Conservation (phyloP, 2,797 vertebrate genomes). For the Synanceia verrucosa region DNA sequence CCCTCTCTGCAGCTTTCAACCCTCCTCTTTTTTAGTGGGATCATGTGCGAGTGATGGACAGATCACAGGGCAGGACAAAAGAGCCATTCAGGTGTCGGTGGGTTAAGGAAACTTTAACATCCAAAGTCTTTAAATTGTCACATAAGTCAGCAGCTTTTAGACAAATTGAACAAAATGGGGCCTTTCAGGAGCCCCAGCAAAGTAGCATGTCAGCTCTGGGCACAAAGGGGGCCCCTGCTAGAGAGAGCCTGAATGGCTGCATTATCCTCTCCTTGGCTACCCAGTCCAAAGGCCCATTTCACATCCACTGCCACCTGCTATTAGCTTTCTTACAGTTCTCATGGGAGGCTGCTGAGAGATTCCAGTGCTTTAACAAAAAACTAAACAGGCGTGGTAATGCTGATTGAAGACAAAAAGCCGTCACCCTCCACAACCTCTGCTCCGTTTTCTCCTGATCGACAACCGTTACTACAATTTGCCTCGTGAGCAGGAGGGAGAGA, state of each 20-base stretch:
- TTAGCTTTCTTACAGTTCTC: slow-evolving; percentile 85
- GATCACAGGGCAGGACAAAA: slow-evolving; percentile 70
- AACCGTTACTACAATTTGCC: slow-evolving; percentile 79
- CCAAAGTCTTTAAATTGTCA: slow-evolving; percentile 84
- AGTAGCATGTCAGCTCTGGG: slow-evolving; percentile 77
- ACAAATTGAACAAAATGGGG: slow-evolving; percentile 87
- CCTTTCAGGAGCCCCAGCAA: slow-evolving; percentile 79
- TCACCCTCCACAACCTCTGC: slow-evolving; percentile 64
- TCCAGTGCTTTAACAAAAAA: slow-evolving; percentile 78
- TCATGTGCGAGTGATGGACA: slow-evolving; percentile 69
- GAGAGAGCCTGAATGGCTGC: slow-evolving; percentile 81
- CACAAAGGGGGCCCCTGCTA: slow-evolving; percentile 83
- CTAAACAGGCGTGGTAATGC: slow-evolving; percentile 79
- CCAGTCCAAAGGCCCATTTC: slow-evolving; percentile 81
- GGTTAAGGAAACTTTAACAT: slow-evolving; percentile 85
- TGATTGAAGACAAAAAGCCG: slow-evolving; percentile 77
- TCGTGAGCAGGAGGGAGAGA: slow-evolving; percentile 54
- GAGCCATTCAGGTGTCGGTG: slow-evolving; percentile 61
- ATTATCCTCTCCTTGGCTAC: slow-evolving; percentile 80
- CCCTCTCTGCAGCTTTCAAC: slow-evolving; percentile 59
- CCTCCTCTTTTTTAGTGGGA: slow-evolving; percentile 45
- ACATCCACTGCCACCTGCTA: slow-evolving; percentile 86
- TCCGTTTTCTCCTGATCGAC: slow-evolving; percentile 62
- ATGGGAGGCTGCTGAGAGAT: slow-evolving; percentile 79
- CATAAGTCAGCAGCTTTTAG: slow-evolving; percentile 85